These are phyloP conservation scores for Lypha dubia DNA, from an alignment of 2,888 invertebrate species.

Conservation along the genomic window DNA sequence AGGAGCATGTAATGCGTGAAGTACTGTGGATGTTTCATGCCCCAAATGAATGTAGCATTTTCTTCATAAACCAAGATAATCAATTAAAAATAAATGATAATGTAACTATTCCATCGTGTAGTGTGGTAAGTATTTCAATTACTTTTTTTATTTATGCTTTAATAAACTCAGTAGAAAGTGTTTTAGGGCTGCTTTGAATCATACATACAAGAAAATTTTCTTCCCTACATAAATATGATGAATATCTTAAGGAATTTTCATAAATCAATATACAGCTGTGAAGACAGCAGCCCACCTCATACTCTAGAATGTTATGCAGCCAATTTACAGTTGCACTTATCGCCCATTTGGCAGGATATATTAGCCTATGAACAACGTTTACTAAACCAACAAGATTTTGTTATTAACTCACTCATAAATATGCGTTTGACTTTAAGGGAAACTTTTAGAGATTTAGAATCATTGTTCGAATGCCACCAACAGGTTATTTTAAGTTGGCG, in stretches of 20 bases:
- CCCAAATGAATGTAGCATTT: constrained; percentile 79
- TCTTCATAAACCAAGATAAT: constrained; percentile 73
- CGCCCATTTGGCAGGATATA: constrained; percentile 81
- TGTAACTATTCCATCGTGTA: constrained; percentile 79
- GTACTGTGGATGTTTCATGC: constrained; percentile 82
- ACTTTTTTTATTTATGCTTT: not conserved
- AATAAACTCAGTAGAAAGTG: not conserved
- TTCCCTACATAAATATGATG: constrained; percentile 79
- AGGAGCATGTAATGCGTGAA: constrained; percentile 81
- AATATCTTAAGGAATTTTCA: constrained; percentile 81
- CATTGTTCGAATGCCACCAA: constrained; percentile 82
- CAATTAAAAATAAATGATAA: constrained; percentile 76
- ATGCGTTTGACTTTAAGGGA: constrained; percentile 80
- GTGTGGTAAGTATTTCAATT: constrained; percentile 76
- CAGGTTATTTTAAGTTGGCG: constrained; percentile 80
- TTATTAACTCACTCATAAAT: constrained; percentile 82
- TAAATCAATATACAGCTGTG: constrained; percentile 77
- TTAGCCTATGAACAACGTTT: constrained; percentile 82
- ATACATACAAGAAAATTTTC: constrained; percentile 76
- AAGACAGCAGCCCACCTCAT: constrained; percentile 79
- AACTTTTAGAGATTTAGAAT: constrained; percentile 80
- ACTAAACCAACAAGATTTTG: constrained; percentile 81
- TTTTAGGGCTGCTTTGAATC: constrained; percentile 76
- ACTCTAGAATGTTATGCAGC: constrained; percentile 84
- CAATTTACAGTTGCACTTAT: constrained; percentile 82